phyloP scores from a whole-genome alignment of 1,140 invertebrate species.

The Hormaphis cornu region DNA sequence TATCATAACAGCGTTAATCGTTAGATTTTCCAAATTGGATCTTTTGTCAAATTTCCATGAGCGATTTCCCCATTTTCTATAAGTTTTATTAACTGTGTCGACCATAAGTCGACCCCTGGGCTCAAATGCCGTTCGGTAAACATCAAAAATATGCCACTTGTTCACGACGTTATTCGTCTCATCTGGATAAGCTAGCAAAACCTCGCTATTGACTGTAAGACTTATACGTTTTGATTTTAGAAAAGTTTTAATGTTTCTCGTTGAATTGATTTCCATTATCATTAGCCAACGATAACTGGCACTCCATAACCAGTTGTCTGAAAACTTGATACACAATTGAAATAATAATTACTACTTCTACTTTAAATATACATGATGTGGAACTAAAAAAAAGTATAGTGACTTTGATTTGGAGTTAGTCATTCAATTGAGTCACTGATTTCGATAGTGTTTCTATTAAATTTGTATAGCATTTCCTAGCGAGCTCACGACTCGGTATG shows the following conservation, averaged over 20 bases:
- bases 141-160: slow-evolving; percentile 2
- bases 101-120: slow-evolving; percentile 5
- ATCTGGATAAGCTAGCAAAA: neutral
- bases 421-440: no score
- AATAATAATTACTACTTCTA: no score
- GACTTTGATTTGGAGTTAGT: no score
- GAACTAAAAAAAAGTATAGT: no score
- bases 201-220: neutral
- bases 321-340: neutral
- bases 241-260: neutral
- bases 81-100: neutral
- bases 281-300: slow-evolving; percentile 14
- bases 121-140: slow-evolving; percentile 13
- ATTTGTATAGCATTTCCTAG: no score
- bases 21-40: slow-evolving; percentile 4
- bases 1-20: neutral
- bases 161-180: neutral
- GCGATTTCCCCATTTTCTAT: slow-evolving; percentile 3
- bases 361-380: no score
- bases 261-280: neutral
- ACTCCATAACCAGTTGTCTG: slow-evolving; percentile 1
- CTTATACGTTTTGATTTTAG: neutral
- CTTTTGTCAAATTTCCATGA: slow-evolving; percentile 15
- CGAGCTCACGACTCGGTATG: no score
- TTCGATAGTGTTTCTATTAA: no score